These are phyloP conservation scores for Cataglyphis livida DNA, from an alignment of 2,888 invertebrate species.

Conservation along the genomic window DNA sequence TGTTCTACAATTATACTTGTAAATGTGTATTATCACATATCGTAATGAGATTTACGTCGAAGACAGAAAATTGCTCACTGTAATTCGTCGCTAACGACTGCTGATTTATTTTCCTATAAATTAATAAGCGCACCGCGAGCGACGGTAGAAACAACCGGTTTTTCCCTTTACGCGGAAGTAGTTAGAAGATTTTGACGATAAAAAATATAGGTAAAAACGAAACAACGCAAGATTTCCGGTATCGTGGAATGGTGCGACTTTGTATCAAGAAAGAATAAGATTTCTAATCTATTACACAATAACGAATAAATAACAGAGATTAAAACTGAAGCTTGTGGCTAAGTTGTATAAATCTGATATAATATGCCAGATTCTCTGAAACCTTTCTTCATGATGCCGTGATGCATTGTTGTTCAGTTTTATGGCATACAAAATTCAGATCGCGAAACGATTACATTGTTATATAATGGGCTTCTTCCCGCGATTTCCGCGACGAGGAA, in stretches of 20 bases:
- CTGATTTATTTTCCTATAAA: slow-evolving; percentile 69
- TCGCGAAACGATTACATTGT: slow-evolving; percentile 2
- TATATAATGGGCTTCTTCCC: slow-evolving; percentile 9
- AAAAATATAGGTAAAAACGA: neutral
- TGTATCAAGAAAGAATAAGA: neutral
- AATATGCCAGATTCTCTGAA: neutral
- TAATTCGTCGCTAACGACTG: slow-evolving; percentile 69
- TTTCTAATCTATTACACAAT: neutral
- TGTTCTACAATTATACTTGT: slow-evolving; percentile 64
- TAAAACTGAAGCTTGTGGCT: neutral
- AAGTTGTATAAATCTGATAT: neutral
- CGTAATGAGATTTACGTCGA: slow-evolving; percentile 62
- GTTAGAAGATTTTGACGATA: slow-evolving; percentile 2
- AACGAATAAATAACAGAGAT: neutral
- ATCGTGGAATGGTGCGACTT: neutral
- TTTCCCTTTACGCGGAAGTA: slow-evolving; percentile 15
- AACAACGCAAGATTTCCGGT: neutral
- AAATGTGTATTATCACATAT: slow-evolving; percentile 72
- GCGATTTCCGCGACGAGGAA: neutral
- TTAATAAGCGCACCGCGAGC: slow-evolving; percentile 25
- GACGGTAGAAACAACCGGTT: neutral
- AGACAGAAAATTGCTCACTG: slow-evolving; percentile 72
- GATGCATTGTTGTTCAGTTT: slow-evolving; percentile 17
- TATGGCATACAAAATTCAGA: slow-evolving; percentile 7
- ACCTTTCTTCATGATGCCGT: neutral